Percentiles rank a stretch among this genome's conserved stretches.
These are phyloP conservation scores for Calidris pugnax DNA, from an alignment of 2,113 vertebrate genomes.

Conservation along the genomic window DNA sequence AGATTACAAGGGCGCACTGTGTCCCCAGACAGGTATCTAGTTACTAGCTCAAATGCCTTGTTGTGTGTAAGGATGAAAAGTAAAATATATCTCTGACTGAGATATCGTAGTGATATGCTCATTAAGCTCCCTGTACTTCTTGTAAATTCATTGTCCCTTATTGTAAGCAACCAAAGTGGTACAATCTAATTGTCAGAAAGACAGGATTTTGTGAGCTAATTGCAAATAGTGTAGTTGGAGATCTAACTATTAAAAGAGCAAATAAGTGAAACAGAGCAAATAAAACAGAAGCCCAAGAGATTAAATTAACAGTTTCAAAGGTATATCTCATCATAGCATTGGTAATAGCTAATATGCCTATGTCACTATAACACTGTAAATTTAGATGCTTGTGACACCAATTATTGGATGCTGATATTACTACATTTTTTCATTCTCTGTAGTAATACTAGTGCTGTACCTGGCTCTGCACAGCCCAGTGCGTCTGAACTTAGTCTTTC, in stretches of 20 bases:
- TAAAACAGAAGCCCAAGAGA: constrained; percentile 2
- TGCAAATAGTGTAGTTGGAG: not conserved
- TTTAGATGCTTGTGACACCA: not conserved
- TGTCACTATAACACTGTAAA: not conserved
- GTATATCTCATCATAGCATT: not conserved
- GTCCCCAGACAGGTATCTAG: not conserved
- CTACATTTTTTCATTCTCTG: not conserved
- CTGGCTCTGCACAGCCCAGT: not conserved
- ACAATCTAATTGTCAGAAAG: not conserved
- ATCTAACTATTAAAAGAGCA: not conserved
- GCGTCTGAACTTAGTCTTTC: not conserved
- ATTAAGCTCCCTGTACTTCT: not conserved
- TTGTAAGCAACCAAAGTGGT: not conserved
- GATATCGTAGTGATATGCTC: not conserved
- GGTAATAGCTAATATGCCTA: not conserved
- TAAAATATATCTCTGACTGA: not conserved
- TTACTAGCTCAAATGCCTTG: not conserved
- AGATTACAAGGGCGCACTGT: not conserved
- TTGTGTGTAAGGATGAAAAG: not conserved
- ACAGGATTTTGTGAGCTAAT: not conserved
- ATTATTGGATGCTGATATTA: not conserved
- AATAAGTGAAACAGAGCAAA: not conserved
- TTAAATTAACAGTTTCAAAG: constrained; percentile 12
- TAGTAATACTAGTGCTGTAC: not conserved
- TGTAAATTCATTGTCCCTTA: not conserved